Conservation (phyloP, 1,140 invertebrate genomes). For the Drosophila orena region DNA sequence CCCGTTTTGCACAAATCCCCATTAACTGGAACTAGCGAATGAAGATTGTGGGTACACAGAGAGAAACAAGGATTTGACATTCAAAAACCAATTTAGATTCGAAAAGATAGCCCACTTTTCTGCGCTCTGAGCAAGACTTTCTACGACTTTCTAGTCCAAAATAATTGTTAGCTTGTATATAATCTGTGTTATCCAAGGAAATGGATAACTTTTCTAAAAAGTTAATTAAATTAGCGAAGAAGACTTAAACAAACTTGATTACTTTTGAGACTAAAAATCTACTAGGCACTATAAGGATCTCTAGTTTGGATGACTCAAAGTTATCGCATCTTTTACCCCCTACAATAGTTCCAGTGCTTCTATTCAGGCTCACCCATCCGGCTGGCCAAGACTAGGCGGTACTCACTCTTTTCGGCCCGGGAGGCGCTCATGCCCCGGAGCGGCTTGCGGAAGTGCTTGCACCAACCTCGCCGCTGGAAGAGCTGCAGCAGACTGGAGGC, state of each 20-base stretch:
- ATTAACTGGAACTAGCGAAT: neutral
- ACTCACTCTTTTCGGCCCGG: constrained; percentile 90
- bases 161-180: too few species aligned
- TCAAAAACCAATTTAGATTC: too few species aligned
- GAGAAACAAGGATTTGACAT: neutral
- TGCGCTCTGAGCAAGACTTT: neutral
- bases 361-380: neutral
- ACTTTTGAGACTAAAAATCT: too few species aligned
- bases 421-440: constrained; percentile 88
- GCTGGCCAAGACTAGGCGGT: neutral
- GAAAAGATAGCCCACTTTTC: neutral
- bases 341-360: neutral
- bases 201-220: too few species aligned
- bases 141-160: too few species aligned
- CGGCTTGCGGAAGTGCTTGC: constrained; percentile 86
- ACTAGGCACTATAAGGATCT: too few species aligned
- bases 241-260: too few species aligned
- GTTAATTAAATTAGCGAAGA: too few species aligned
- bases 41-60: constrained; percentile 1
- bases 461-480: constrained; percentile 85
- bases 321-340: too few species aligned
- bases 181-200: too few species aligned
- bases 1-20: constrained; percentile 21
- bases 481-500: constrained; percentile 85
- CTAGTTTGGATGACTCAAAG: too few species aligned